Evolutionary conservation across 2,888 invertebrate genomes (phyloP), one percentile per base, ranked within the genome.

Genomic region (Nomada fabriciana): DNA sequence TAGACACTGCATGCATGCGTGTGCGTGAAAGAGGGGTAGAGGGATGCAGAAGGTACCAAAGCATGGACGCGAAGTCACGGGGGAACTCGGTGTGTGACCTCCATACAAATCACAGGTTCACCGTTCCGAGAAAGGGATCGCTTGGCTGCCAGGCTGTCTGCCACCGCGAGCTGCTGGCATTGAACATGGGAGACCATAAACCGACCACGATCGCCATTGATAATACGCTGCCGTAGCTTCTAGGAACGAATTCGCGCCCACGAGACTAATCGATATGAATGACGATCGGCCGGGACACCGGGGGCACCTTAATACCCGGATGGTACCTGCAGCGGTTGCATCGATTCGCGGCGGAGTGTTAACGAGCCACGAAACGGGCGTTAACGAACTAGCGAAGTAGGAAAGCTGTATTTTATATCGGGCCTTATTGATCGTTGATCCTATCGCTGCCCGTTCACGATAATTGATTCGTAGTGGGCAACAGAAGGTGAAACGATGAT

Each of bases 101-200:
- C 74, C 84, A 85, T 89, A 88, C 89, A 74, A 87, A 88, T 87
- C 68, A 74, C 74, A 67, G 76, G 57, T 72, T 76, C 69, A 63
- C 53, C 85, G 84, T 92, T 91, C 90, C 84, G 74, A 89, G 92
- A 93, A 91, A 88, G 90, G 89, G 88, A 89, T 84, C 84, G 87
- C 86, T 80, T 76, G 80, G 92, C 92, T 93, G 93, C 93, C 93
- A 92, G 90, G 90, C 93, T 92, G 93, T 93, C 93, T 93, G 91
- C 91, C 91, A 85, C 89, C 84, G 81, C 83, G 72, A 68, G 63
- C 70, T 81, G 57, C 52, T 59, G 72, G 69, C 80, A 85, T 83
- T 86, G 80, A 74, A 65, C 83, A 86, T 85, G 88, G 82, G 71
- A 82, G 85, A 60, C 87, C 88, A 83, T 86, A 81, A 86, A 69